Evolutionary conservation across 2,888 invertebrate genomes (phyloP).

Genomic region (Eucera pruinosa): DNA sequence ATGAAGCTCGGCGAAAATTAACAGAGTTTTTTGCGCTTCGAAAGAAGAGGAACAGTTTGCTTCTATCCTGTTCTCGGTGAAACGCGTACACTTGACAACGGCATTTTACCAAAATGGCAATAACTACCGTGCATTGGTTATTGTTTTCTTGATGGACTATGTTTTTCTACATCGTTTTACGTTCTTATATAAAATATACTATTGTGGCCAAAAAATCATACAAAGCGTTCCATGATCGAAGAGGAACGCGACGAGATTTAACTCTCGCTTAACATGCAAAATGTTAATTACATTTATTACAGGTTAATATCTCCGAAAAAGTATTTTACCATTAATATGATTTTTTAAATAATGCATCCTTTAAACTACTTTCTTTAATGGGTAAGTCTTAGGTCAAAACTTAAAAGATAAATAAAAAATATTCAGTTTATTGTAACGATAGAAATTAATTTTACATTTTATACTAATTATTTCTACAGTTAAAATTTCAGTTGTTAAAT

Average conservation of each 20-base stretch:
- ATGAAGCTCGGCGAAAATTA: constrained; percentile 32
- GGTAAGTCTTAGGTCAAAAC: no score
- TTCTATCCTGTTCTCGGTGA: constrained; percentile 10
- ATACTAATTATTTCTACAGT: no score
- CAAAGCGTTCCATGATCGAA: not conserved
- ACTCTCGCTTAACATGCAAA: not conserved
- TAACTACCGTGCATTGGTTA: constrained; percentile 44
- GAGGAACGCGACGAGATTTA: no score
- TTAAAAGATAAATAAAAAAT: no score
- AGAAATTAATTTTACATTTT: no score
- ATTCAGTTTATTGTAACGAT: no score
- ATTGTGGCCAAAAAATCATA: not conserved
- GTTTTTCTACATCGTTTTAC: constrained; percentile 13
- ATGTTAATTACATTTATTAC: not conserved
- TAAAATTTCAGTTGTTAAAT: no score
- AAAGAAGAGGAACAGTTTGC: not conserved
- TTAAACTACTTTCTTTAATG: no score
- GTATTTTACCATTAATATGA: no score
- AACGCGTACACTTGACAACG: constrained; percentile 2
- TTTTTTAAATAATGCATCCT: no score
- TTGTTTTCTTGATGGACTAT: constrained; percentile 15
- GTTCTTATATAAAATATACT: constrained; percentile 37
- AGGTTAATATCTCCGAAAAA: not conserved
- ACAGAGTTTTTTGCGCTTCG: constrained; percentile 14
- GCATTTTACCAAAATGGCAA: constrained; percentile 32